A percentile compares a stretch with the other conserved stretches of the same genome.
Evolutionary conservation across 2,113 vertebrate species (phyloP).

Genomic region (Pachypanchax playfairii): DNA sequence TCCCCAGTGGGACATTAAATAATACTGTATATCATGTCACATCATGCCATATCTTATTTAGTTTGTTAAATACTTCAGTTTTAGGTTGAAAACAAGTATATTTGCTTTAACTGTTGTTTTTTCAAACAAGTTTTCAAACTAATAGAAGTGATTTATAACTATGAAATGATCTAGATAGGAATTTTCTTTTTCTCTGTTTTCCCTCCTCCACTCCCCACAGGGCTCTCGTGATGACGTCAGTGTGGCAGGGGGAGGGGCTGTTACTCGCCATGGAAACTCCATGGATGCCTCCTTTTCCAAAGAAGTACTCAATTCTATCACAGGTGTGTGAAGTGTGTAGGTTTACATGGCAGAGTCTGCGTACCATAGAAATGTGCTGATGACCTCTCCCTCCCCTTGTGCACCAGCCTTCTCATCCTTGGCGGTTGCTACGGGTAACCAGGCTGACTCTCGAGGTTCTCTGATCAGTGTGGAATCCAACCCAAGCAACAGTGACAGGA

Average conservation of each 20-base stretch:
- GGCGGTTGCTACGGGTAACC: conserved; percentile 93
- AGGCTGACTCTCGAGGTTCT: conserved; percentile 93
- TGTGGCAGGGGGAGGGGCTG: conserved; percentile 83
- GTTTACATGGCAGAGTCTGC: neutral
- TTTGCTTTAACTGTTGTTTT: too few relatives aligned
- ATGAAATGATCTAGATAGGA: neutral
- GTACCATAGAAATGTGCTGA: conserved; percentile 26
- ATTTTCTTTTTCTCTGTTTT: neutral
- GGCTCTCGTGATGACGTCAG: conserved; percentile 95
- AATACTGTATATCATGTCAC: too few relatives aligned
- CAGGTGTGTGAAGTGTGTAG: conserved; percentile 79
- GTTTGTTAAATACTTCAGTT: too few relatives aligned
- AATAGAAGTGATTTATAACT: neutral
- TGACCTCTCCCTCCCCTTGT: neutral
- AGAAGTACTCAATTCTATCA: conserved; percentile 98
- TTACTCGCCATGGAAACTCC: conserved; percentile 89
- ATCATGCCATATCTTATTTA: too few relatives aligned
- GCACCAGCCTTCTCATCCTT: conserved; percentile 92
- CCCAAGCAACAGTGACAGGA: conserved; percentile 93
- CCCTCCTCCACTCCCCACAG: conserved; percentile 61
- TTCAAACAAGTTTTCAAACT: neutral
- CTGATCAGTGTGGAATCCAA: conserved; percentile 97
- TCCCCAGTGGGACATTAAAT: too few relatives aligned
- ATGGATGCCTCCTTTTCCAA: conserved; percentile 96
- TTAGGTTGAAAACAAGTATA: neutral